Evolutionary conservation across 2,888 invertebrate species (phyloP).

Genomic region (Reticulitermes lucifugus): DNA sequence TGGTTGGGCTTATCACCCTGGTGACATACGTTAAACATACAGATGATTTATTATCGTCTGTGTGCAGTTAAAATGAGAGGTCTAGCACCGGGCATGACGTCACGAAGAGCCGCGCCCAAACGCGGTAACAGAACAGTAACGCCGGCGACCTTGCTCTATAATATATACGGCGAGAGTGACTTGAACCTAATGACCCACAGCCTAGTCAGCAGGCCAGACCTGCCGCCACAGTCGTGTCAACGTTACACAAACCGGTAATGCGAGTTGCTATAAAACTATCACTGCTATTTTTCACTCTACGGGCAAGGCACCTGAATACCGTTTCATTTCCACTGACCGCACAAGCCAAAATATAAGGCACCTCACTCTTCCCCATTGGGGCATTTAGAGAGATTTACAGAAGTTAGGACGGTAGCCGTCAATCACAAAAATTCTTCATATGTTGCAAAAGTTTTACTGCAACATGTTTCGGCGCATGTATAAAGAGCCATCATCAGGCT

Average conservation of each 20-base stretch:
- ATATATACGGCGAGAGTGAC: background rate
- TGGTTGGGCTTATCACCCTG: too few species aligned
- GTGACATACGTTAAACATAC: too few species aligned
- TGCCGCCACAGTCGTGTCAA: background rate
- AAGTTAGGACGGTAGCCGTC: too few species aligned
- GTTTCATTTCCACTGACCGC: background rate
- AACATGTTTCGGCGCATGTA: too few species aligned
- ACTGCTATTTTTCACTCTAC: background rate
- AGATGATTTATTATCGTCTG: background rate
- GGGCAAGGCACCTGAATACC: background rate
- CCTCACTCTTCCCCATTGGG: too few species aligned
- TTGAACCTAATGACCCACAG: constrained; percentile 34
- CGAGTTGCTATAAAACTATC: background rate
- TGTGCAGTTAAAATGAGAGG: background rate
- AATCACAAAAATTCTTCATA: too few species aligned
- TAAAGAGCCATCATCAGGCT: too few species aligned
- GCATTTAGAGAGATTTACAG: too few species aligned
- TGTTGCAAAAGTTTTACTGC: too few species aligned
- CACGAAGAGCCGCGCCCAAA: constrained; percentile 29
- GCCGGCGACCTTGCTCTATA: constrained; percentile 32
- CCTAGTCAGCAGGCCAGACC: background rate
- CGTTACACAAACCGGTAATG: constrained; percentile 32
- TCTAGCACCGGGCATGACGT: constrained; percentile 1
- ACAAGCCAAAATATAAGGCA: background rate
- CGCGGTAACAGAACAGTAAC: background rate